Evolutionary conservation across 2,888 invertebrate genomes (phyloP).

Genomic region (Acrobasis repandana): DNA sequence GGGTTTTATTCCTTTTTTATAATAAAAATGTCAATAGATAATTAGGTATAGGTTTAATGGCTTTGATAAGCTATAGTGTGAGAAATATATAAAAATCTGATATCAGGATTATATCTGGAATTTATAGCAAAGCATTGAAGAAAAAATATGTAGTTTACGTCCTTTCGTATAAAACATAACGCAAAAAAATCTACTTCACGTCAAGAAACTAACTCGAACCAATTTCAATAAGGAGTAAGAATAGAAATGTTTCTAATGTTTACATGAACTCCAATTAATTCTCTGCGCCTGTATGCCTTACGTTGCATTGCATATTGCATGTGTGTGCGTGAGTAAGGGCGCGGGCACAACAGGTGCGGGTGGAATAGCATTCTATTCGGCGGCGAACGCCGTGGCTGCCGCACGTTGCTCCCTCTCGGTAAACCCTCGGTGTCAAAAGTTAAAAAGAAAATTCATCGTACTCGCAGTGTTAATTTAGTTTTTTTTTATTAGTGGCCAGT

Average conservation of each 20-base stretch:
- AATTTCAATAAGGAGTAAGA: conserved; percentile 24
- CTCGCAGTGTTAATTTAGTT: background rate
- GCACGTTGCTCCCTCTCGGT: conserved; percentile 44
- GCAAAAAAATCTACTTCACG: background rate
- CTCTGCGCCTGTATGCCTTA: conserved; percentile 19
- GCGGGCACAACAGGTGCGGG: conserved; percentile 68
- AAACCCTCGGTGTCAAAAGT: conserved; percentile 29
- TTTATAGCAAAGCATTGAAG: no score
- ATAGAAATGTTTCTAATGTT: conserved; percentile 25
- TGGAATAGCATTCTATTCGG: conserved; percentile 48
- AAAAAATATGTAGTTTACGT: no score
- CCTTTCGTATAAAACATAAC: no score
- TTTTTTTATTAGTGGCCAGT: conserved; percentile 13
- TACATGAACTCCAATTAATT: conserved; percentile 33
- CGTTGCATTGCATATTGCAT: conserved; percentile 16
- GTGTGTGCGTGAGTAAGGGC: conserved; percentile 32
- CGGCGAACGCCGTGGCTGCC: conserved; percentile 50
- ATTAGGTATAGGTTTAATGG: no score
- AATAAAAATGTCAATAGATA: no score
- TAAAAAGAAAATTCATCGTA: conserved; percentile 34
- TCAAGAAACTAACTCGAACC: background rate
- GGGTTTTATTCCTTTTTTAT: no score
- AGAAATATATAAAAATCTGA: no score
- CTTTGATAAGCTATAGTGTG: no score
- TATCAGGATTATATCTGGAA: no score